Evolutionary conservation across 2,888 invertebrate genomes (phyloP).

Genomic region (Melanchra persicariae): DNA sequence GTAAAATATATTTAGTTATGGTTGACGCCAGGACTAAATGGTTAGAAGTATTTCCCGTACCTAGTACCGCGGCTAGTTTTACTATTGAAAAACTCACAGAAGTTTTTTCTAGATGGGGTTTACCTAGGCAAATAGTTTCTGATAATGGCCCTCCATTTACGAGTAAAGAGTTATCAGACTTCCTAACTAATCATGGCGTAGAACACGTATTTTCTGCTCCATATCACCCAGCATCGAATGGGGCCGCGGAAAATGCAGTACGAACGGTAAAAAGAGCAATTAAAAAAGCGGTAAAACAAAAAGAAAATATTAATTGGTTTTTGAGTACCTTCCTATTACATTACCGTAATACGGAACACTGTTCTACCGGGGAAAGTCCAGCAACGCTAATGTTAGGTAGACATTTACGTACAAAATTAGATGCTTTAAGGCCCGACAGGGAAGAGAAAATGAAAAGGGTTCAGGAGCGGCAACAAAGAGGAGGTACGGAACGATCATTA

Average conservation of each 20-base stretch:
- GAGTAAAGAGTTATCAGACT: not conserved
- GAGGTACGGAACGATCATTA: too few species aligned
- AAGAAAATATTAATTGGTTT: too few species aligned
- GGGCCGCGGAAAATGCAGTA: conserved; percentile 3
- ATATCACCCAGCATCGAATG: not conserved
- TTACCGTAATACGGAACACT: too few species aligned
- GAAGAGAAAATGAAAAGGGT: too few species aligned
- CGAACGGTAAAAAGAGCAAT: not conserved
- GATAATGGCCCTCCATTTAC: not conserved
- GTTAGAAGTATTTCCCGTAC: not conserved
- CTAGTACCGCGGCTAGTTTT: not conserved
- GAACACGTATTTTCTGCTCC: not conserved
- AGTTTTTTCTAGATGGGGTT: conserved; percentile 5
- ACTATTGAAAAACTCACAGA: not conserved
- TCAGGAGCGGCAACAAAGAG: too few species aligned
- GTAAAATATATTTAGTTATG: not conserved
- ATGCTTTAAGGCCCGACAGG: too few species aligned
- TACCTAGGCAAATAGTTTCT: not conserved
- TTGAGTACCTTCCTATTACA: too few species aligned
- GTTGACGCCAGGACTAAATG: not conserved
- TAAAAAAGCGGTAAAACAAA: too few species aligned
- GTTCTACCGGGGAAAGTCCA: too few species aligned
- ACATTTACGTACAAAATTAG: too few species aligned
- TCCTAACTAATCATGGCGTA: not conserved
- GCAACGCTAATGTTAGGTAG: too few species aligned